Conservation (phyloP, 2,113 vertebrate species). For the Baryphthengus martii region DNA sequence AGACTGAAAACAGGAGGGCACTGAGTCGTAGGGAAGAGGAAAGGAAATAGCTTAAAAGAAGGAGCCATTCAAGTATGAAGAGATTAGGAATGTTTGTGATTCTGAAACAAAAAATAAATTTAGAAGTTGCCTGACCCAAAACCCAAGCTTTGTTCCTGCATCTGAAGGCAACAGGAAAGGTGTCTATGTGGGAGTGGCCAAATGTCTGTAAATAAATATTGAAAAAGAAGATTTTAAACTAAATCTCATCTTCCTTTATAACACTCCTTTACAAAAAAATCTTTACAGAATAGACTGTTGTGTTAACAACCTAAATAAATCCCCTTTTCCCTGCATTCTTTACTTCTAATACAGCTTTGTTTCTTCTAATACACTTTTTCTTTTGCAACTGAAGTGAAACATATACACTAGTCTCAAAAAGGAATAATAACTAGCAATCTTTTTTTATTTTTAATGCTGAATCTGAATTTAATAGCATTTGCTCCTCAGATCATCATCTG, state of each 20-base stretch:
- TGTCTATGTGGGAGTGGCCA: not conserved
- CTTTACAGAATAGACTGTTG: not conserved
- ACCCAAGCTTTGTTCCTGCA: not conserved
- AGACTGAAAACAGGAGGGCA: not conserved
- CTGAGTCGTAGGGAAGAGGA: not conserved
- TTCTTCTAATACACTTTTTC: not conserved
- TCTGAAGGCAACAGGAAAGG: not conserved
- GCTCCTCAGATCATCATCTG: not conserved
- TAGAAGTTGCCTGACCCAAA: not conserved
- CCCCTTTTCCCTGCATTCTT: not conserved
- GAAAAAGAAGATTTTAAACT: not conserved
- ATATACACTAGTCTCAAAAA: not conserved
- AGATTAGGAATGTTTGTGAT: not conserved
- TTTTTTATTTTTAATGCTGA: not conserved
- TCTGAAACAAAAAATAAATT: not conserved
- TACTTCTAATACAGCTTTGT: not conserved
- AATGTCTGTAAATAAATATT: not conserved
- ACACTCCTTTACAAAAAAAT: not conserved
- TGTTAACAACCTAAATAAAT: not conserved
- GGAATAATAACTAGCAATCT: not conserved
- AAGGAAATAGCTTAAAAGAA: not conserved
- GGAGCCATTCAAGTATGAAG: not conserved
- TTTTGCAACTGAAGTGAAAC: not conserved
- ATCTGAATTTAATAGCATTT: not conserved
- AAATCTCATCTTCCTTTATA: not conserved